phyloP scores from a whole-genome alignment of 2,888 invertebrate genomes.

The Plemyria rubiginata region DNA sequence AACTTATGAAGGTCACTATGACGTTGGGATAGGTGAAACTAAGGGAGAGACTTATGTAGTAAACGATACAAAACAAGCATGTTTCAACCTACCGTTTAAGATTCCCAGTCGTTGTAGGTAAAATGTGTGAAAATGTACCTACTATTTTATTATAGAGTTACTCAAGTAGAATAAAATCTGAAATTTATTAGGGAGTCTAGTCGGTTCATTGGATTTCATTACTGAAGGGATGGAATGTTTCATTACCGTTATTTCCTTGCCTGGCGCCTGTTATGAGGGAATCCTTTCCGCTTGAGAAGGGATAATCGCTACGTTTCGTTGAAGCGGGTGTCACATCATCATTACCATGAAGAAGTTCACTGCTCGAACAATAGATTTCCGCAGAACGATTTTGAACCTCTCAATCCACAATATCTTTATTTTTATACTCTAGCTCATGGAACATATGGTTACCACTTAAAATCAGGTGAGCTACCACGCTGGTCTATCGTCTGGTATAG shows the following conservation, averaged over 20 bases:
- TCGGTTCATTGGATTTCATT: slow-evolving; percentile 27
- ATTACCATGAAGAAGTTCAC: background rate
- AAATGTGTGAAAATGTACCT: background rate
- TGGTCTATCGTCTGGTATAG: too few species aligned
- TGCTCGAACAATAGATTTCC: background rate
- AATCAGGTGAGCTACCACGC: too few species aligned
- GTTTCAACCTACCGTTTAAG: too few species aligned
- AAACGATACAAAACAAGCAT: too few species aligned
- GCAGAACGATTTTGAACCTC: too few species aligned
- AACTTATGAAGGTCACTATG: too few species aligned
- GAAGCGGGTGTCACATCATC: background rate
- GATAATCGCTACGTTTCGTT: background rate
- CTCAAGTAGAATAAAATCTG: slow-evolving; percentile 7
- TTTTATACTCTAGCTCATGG: too few species aligned
- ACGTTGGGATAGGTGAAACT: too few species aligned
- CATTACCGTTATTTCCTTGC: slow-evolving; percentile 47
- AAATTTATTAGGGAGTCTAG: slow-evolving; percentile 17
- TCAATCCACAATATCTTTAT: too few species aligned
- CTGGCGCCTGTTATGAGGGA: slow-evolving; percentile 32
- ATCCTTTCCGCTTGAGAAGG: slow-evolving; percentile 42
- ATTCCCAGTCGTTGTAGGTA: too few species aligned
- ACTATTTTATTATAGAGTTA: slow-evolving; percentile 2
- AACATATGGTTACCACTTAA: too few species aligned
- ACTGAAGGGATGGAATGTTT: slow-evolving; percentile 34
- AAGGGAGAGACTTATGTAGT: too few species aligned